Evolutionary conservation across 2,113 vertebrate species (phyloP), one percentile per base, ranked within the genome.

Genomic region (Struthidea cinerea): DNA sequence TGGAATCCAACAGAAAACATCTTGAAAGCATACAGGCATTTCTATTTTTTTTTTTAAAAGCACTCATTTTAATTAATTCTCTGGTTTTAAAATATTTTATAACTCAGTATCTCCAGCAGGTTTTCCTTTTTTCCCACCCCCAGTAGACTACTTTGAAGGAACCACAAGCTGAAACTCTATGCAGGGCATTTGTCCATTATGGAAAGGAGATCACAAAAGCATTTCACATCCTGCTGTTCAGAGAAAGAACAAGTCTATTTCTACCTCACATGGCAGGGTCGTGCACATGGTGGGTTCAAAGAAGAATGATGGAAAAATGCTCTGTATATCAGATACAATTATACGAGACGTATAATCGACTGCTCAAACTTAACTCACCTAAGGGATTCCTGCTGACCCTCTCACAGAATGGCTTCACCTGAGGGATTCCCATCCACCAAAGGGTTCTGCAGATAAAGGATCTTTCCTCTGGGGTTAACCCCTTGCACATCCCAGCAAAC

Each of bases 121-220:
- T 64, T 44, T 56, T 64, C 59, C 18, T 84, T 75, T 87, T 75
- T 82, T 19, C 37, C 74, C 41, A 64, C 63, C 49, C 69, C 49
- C 69, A 64, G 67, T 8, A 76, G 75, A 90, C n/a, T 69, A 76
- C 75, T 94, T 90, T 88, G 92, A 95, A 94, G 50, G 57, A 93
- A 82, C 15, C 9, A 44, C 56, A 71, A 75, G 84, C 69, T 87
- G 89, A 94, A 95, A 84, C 37, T 57, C 55, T 76, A 41, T 0
- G 0, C 41, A 41, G 84, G 69, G 61, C 69, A 50, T 68, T 95
- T 79, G 89, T 93, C 93, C 26, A 4, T 87, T 91, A 91, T 2
- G 61, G 83, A 86, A 95, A 84, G 63, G 39, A 93, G 91, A 94
- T 92, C 89, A 82, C 52, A 89, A 60, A 88, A 92, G 67, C 63